Evolutionary conservation across 2,113 vertebrate species (phyloP).

Genomic region (Daphoenositta chrysoptera): DNA sequence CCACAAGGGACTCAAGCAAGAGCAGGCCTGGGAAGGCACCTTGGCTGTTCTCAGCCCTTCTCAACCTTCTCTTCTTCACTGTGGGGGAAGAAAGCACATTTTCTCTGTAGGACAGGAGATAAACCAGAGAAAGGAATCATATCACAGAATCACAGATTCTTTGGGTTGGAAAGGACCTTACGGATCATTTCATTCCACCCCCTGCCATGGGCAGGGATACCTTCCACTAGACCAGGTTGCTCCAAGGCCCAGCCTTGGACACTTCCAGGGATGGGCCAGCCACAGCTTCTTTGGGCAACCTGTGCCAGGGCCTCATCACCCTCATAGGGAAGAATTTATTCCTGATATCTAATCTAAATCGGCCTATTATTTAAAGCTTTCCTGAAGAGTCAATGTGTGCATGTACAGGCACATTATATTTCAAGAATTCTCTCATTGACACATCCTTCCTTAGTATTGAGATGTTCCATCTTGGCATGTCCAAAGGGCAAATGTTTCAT

Average conservation of each 20-base stretch:
- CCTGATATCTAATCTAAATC: background rate
- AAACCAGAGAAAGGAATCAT: too few species aligned
- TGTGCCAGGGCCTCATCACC: background rate
- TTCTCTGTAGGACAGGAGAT: background rate
- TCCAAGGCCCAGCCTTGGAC: background rate
- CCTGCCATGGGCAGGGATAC: background rate
- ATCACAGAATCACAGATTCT: background rate
- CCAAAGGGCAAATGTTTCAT: background rate
- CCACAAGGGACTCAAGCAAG: background rate
- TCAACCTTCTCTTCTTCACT: background rate
- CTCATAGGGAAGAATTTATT: background rate
- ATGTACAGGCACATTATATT: background rate
- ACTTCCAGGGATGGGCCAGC: background rate
- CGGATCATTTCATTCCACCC: background rate
- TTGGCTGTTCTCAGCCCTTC: background rate
- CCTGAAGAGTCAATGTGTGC: background rate
- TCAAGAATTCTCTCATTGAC: background rate
- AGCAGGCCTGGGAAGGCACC: background rate
- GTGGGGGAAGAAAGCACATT: too few species aligned
- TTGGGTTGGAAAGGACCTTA: background rate
- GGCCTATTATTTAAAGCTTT: background rate
- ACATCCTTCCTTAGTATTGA: background rate
- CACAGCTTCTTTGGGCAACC: background rate
- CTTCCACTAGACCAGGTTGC: background rate
- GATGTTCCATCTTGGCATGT: background rate